Percentiles rank a stretch among this genome's conserved stretches.
Conservation (phyloP, 2,888 invertebrate genomes). For the Hypselothyrea guttata region DNA sequence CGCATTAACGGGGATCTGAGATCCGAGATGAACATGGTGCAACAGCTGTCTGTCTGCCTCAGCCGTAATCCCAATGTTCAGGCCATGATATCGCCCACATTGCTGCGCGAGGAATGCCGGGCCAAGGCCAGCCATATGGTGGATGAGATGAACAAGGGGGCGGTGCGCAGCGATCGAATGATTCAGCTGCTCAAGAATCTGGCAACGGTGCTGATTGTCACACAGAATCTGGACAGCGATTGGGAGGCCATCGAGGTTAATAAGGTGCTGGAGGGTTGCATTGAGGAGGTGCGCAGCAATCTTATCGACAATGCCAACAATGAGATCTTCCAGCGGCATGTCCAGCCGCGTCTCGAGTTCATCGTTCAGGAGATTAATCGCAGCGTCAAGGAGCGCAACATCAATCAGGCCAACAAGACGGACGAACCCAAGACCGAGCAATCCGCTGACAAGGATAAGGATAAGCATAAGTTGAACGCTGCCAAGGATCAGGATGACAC, state of each 20-base stretch:
- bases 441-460: slow-evolving; percentile 1
- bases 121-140: slow-evolving; percentile 93
- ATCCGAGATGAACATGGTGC: slow-evolving; percentile 92
- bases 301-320: slow-evolving; percentile 88
- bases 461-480: not conserved
- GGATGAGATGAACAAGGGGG: slow-evolving; percentile 86
- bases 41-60: slow-evolving; percentile 91
- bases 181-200: slow-evolving; percentile 92
- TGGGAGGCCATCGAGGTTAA: slow-evolving; percentile 91
- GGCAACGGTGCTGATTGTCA: slow-evolving; percentile 89
- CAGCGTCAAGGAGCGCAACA: slow-evolving; percentile 48
- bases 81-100: slow-evolving; percentile 94
- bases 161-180: slow-evolving; percentile 85
- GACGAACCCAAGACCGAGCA: slow-evolving; percentile 37
- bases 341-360: slow-evolving; percentile 91
- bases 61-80: slow-evolving; percentile 93
- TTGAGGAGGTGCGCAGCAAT: slow-evolving; percentile 91
- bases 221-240: slow-evolving; percentile 82
- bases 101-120: slow-evolving; percentile 92
- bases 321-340: slow-evolving; percentile 91
- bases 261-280: slow-evolving; percentile 95
- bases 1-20: slow-evolving; percentile 94
- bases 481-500: not conserved
- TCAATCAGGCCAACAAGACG: slow-evolving; percentile 39
- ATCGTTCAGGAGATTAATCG: slow-evolving; percentile 79